Evolutionary conservation across 2,888 invertebrate species (phyloP).

Genomic region (Dynastes tityus): DNA sequence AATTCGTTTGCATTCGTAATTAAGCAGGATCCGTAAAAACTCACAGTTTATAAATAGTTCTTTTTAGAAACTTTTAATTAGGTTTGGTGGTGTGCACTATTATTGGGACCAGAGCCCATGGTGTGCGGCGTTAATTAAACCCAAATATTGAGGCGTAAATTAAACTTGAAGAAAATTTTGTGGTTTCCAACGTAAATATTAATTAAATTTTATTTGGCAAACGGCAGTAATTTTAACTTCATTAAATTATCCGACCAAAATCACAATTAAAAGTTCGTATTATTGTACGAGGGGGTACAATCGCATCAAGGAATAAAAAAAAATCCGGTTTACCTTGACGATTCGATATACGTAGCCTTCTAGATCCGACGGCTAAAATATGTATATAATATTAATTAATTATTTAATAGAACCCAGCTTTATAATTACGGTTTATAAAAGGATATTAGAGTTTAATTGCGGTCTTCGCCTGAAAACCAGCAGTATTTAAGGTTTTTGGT

Average conservation of each 20-base stretch:
- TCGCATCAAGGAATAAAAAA: not conserved
- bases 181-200: not conserved
- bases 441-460: constrained; percentile 30
- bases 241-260: not conserved
- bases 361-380: constrained; percentile 6
- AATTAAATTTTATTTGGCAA: constrained; percentile 11
- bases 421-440: constrained; percentile 35
- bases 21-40: not conserved
- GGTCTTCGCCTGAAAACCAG: constrained; percentile 5
- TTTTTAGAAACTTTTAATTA: constrained; percentile 14
- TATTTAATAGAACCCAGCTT: constrained; percentile 22
- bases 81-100: constrained; percentile 2
- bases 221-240: constrained; percentile 1
- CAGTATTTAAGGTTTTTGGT: constrained; percentile 19
- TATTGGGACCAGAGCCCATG: not conserved
- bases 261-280: constrained; percentile 13
- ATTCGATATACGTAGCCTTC: not conserved
- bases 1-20: no score
- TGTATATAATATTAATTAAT: constrained; percentile 23
- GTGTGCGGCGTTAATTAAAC: not conserved
- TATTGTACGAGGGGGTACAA: not conserved
- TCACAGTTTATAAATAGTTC: not conserved
- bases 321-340: constrained; percentile 27
- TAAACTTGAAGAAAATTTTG: constrained; percentile 6
- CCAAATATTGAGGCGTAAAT: constrained; percentile 2